Conservation (phyloP, 2,113 vertebrate species). For the Dryoscopus gambensis region DNA sequence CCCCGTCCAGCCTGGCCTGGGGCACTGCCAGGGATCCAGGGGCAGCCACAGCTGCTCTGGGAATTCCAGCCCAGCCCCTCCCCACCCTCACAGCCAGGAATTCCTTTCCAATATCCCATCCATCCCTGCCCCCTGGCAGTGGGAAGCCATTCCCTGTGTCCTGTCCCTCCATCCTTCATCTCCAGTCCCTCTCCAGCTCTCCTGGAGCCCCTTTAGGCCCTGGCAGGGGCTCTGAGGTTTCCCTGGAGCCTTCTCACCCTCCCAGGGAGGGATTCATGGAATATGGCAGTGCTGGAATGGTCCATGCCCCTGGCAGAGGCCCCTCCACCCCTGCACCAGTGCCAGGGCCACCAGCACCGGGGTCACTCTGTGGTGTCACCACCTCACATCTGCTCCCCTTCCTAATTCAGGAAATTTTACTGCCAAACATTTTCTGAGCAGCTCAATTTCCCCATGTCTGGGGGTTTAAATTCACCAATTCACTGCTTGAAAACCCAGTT, state of each 20-base stretch:
- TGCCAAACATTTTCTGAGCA: neutral
- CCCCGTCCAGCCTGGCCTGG: neutral
- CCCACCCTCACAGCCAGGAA: neutral
- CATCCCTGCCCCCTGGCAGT: neutral
- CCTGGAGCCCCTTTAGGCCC: neutral
- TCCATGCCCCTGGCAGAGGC: neutral
- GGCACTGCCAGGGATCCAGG: neutral
- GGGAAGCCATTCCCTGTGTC: neutral
- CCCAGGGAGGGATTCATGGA: neutral
- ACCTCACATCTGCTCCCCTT: neutral
- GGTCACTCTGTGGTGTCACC: accelerated
- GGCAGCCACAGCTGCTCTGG: neutral
- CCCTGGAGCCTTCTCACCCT: neutral
- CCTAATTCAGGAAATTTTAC: neutral
- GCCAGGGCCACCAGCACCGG: neutral
- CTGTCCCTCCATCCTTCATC: neutral
- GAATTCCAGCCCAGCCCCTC: neutral
- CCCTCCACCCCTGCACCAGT: accelerated
- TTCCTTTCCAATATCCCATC: neutral
- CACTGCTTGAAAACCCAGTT: neutral
- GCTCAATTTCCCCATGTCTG: neutral
- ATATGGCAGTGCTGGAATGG: accelerated
- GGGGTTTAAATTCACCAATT: neutral
- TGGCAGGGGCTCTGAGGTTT: neutral
- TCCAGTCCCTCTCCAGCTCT: neutral